Conservation (phyloP, 30 jellyfish, hydroid and myxozoan species). For the Aurelia sp. region DNA sequence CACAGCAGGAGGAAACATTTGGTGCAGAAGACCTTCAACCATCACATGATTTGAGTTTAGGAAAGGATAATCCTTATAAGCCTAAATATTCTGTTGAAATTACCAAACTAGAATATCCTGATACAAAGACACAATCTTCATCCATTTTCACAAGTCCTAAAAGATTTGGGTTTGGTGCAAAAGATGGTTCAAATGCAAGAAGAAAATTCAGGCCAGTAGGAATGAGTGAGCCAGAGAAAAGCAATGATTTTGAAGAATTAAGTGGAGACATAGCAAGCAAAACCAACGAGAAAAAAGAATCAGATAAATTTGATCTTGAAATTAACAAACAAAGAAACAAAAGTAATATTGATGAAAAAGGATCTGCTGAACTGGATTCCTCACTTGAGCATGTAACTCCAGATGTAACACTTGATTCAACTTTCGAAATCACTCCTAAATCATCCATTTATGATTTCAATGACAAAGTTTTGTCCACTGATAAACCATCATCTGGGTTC, state of each 20-base stretch:
- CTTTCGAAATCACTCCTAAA: conserved; percentile 7
- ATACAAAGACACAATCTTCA: background rate
- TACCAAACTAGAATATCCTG: background rate
- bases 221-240: background rate
- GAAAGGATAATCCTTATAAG: background rate
- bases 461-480: too few species aligned
- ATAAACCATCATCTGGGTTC: too few species aligned
- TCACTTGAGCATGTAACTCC: conserved; percentile 59
- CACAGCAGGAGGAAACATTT: background rate
- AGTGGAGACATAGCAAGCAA: background rate
- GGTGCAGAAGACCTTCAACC: background rate
- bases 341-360: background rate
- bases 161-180: conserved; percentile 9
- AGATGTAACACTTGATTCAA: conserved; percentile 41
- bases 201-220: conserved; percentile 50
- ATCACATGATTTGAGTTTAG: too few species aligned
- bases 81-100: background rate
- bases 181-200: conserved; percentile 13
- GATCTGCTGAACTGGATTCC: conserved; percentile 25
- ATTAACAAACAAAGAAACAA: background rate
- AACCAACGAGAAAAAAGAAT: background rate
- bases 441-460: too few species aligned
- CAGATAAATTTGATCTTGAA: background rate
- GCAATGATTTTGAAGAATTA: background rate
- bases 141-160: background rate